A percentile compares a stretch with the other conserved stretches of the same genome.
Conservation (phyloP, 2,113 vertebrate genomes). For the Odocoileus hemionus region DNA sequence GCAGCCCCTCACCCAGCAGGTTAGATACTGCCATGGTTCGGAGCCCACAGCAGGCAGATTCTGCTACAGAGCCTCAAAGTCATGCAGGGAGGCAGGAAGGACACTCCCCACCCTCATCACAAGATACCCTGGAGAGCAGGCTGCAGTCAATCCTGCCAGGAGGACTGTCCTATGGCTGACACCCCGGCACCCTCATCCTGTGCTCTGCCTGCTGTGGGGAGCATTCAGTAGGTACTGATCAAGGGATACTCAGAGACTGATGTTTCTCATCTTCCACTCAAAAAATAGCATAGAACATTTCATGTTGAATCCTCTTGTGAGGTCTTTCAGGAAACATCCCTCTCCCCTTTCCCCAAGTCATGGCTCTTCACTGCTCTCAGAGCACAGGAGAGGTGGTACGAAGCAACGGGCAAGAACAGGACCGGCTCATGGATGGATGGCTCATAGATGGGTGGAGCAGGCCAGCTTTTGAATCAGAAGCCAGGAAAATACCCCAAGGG, state of each 20-base stretch:
- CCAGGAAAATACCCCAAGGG: background rate
- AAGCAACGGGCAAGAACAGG: background rate
- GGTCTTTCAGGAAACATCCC: background rate
- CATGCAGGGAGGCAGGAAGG: background rate
- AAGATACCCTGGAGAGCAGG: background rate
- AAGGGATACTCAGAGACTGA: background rate
- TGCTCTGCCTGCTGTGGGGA: background rate
- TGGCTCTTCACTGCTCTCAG: background rate
- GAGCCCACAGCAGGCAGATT: background rate
- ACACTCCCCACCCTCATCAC: background rate
- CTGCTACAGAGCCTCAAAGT: background rate
- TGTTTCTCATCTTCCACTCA: background rate
- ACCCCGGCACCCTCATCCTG: background rate
- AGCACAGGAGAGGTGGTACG: background rate
- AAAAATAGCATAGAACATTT: background rate
- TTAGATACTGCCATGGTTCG: background rate
- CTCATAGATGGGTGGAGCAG: background rate
- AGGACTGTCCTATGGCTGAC: background rate
- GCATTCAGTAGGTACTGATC: background rate
- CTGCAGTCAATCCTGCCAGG: background rate
- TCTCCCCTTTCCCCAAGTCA: background rate
- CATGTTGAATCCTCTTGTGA: background rate
- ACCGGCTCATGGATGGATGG: background rate
- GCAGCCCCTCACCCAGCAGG: background rate
- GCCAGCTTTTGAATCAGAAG: background rate